Base-by-base conservation (phyloP, 2,113 vertebrate genomes). In the Urocitellus parryii region DNA sequence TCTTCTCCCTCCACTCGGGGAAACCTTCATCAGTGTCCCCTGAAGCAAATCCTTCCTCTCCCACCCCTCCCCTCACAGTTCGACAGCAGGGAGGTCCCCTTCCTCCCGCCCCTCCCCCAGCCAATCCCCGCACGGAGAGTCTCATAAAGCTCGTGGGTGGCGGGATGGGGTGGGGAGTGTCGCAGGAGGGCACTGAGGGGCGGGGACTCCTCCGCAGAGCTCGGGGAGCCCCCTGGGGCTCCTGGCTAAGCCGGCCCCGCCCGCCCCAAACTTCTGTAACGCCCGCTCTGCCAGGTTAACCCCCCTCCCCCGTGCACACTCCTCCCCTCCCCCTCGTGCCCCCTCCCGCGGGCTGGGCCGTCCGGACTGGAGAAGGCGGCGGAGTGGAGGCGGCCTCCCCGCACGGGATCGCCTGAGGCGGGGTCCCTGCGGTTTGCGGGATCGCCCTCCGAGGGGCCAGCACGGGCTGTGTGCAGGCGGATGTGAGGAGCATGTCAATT, bases 401-500 rank as follows among this genome's bases (percentile, higher is more conserved):
- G 58, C 14, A 8, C 12, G 25, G 85, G 90, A 27, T 63, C 17
- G 90, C 77, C 65, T 34, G 17, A 81, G 84, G 70, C 48, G 39
- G 65, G 82, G 76, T 85, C 34, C 29, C 8, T 20, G 48, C 42
- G 39, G 27, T 25, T 18, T 45, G 85, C 51, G 73, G 96, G 91
- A 79, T 97, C 88, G 91, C 94, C 89, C 70, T 42, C 48, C 0
- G 24, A 84, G 83, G 83, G 94, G 88, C 77, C 37, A 45, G 87
- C 37, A 4, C 13, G 78, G 76, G 67, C 88, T 1, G 87, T 12
- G 95, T 90, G 96, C 97, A 65, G 93, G 83, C 22, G 90, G 97
- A 95, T 98, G 98, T 97, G 98, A 97, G 97, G 80, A 39, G 98
- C 98, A 86, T 98, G 25, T 34, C 97, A 96, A 97, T 97, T 16